Evolutionary conservation across 2,797 vertebrate species (phyloP).

Genomic region (Ctenopoma multispine): DNA sequence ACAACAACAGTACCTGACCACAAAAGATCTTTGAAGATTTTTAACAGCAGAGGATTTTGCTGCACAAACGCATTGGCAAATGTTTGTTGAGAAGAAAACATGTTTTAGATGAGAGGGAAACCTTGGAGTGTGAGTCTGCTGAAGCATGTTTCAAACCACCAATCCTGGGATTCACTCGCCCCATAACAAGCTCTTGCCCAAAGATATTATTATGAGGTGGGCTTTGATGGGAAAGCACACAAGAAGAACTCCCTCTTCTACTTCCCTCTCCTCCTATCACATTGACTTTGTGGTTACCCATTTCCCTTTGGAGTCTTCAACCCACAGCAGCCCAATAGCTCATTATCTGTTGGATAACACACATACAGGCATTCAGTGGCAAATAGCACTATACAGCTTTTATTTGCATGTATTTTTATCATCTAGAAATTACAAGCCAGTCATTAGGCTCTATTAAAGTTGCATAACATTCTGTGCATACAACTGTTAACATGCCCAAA

Average conservation of each 20-base stretch:
- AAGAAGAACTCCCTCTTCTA: conserved; percentile 23
- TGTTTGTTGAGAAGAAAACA: not conserved
- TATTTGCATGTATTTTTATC: conserved; percentile 7
- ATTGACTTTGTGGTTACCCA: conserved; percentile 40
- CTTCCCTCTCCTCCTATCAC: conserved; percentile 24
- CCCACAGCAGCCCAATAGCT: conserved; percentile 38
- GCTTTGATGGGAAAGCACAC: conserved; percentile 39
- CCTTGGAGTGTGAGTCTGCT: conserved; percentile 1
- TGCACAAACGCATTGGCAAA: conserved; percentile 6
- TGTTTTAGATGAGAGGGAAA: not conserved
- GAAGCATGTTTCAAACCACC: not conserved
- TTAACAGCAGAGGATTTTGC: not conserved
- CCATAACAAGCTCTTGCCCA: conserved; percentile 43
- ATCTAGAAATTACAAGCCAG: conserved; percentile 17
- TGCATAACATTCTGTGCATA: too few relatives aligned
- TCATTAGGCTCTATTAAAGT: not conserved
- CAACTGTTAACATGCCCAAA: too few relatives aligned
- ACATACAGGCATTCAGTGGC: conserved; percentile 1
- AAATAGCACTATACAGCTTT: not conserved
- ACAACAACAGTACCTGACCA: not conserved
- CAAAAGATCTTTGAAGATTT: conserved; percentile 6
- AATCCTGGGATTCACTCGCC: not conserved
- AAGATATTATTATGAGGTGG: conserved; percentile 44
- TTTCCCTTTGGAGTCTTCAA: conserved; percentile 50
- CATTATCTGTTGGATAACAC: conserved; percentile 56